Evolutionary conservation across 2,113 vertebrate genomes (phyloP), one percentile per base, ranked within the genome.

Genomic region (Crotophaga sulcirostris): DNA sequence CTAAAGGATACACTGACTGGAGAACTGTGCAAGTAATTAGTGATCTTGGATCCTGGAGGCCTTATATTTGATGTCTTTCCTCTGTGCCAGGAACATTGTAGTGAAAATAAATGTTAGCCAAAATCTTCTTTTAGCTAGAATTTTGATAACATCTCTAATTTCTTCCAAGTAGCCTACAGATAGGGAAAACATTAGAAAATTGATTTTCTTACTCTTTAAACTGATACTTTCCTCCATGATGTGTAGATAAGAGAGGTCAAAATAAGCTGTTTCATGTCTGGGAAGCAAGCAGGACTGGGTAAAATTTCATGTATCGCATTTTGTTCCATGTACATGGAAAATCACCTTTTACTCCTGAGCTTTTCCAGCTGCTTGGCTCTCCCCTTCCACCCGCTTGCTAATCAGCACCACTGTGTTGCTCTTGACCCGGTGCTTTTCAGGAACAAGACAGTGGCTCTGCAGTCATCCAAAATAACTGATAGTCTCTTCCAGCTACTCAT

Each of bases 301-400:
- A n/a, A 79, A 76, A 0, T 63, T 69, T 70, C 52, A 54, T 28
- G 21, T 59, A 63, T 33, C 55, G 31, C 18, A 5, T 63, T 78
- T n/a, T 58, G 14, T 47, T 70, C 31, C 33, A 15, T 38, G 29
- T 0, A 6, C 13, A 62, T 23, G 1, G 2, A 73, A 26, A 7
- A 47, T 9, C 19, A 49, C 6, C 6, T 73, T 64, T 72, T 24
- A 66, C 8, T 47, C 33, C 33, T 54, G 31, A 80, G 33, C 51
- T 66, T 18, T 60, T 60, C 31, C 54, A 6, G 6, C 19, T 2
- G 1, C n/a, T 58, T 4, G 5, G 28, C 18, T 73, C 5, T 81
- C 36, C 59, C 12, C 19, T 75, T 67, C 42, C 51, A 63, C 33
- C 10, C 3, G 0, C 56, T 64, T 0, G 0, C 49, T n/a, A 26